phyloP scores from a whole-genome alignment of 2,113 vertebrate genomes.

The Neofelis nebulosa region DNA sequence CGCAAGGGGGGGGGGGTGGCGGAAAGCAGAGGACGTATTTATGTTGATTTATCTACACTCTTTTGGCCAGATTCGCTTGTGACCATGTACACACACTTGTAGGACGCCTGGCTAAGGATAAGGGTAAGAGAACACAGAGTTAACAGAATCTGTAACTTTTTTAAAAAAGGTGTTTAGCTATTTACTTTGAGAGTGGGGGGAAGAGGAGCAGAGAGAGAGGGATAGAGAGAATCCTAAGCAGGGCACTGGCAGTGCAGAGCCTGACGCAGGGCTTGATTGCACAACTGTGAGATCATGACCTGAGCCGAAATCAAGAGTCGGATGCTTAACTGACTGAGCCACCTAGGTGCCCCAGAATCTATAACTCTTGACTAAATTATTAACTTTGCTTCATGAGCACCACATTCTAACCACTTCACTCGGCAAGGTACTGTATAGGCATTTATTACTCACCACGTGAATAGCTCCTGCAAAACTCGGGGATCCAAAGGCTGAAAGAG shows the following conservation, averaged over 20 bases:
- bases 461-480: constrained; percentile 6
- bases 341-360: not conserved
- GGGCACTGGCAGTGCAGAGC: too few species aligned
- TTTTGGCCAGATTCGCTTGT: not conserved
- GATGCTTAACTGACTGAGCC: too few species aligned
- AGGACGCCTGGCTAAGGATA: not conserved
- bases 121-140: not conserved
- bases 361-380: constrained; percentile 25
- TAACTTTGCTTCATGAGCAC: constrained; percentile 23
- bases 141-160: constrained; percentile 28
- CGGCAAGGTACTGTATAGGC: not conserved
- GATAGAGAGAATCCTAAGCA: too few species aligned
- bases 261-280: too few species aligned
- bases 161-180: too few species aligned
- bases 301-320: too few species aligned
- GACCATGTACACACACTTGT: not conserved
- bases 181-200: too few species aligned
- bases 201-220: too few species aligned
- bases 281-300: too few species aligned
- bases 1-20: not conserved
- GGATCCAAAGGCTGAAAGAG: not conserved
- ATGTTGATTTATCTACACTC: not conserved
- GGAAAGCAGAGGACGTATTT: not conserved
- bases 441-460: not conserved
- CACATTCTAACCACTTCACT: not conserved